Evolutionary conservation across 1,140 invertebrate genomes (phyloP).

Genomic region (Drosophila kohkoa): DNA sequence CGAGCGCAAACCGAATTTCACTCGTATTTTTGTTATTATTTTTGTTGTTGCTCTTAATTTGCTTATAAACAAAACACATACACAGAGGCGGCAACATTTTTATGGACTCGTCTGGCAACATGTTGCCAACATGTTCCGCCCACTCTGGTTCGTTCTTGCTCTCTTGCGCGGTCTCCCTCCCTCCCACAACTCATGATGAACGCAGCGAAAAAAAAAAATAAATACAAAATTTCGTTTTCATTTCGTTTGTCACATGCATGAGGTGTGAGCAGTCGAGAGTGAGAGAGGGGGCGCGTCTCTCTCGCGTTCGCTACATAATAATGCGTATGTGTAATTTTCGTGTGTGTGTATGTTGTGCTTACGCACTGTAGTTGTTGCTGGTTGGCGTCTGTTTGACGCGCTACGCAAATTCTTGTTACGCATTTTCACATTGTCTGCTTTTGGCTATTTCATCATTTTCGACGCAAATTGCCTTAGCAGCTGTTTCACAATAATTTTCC

Average conservation of each 20-base stretch:
- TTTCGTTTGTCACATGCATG: conserved; percentile 47
- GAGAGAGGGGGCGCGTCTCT: not conserved
- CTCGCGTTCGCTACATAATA: not conserved
- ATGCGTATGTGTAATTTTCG: not conserved
- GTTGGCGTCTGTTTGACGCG: conserved; percentile 49
- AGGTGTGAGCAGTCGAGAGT: not conserved
- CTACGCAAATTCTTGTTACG: conserved; percentile 53
- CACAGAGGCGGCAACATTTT: conserved; percentile 34
- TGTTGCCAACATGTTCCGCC: conserved; percentile 45
- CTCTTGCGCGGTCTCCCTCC: not conserved
- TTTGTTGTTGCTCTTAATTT: conserved; percentile 41
- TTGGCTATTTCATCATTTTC: conserved; percentile 44
- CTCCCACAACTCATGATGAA: conserved; percentile 59
- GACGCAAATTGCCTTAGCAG: conserved; percentile 37
- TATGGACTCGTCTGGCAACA: conserved; percentile 47
- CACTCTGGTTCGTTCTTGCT: conserved; percentile 19
- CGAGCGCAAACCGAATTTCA: conserved; percentile 54
- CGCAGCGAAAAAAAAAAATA: conserved; percentile 47
- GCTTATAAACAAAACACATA: conserved; percentile 39
- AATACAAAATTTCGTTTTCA: conserved; percentile 60
- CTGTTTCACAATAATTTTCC: conserved; percentile 42
- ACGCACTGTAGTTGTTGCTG: conserved; percentile 21
- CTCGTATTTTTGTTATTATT: conserved; percentile 38
- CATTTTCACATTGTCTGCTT: conserved; percentile 51
- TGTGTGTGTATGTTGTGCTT: conserved; percentile 6